Conservation (phyloP, 2,797 vertebrate genomes). For the Alosa sapidissima region DNA sequence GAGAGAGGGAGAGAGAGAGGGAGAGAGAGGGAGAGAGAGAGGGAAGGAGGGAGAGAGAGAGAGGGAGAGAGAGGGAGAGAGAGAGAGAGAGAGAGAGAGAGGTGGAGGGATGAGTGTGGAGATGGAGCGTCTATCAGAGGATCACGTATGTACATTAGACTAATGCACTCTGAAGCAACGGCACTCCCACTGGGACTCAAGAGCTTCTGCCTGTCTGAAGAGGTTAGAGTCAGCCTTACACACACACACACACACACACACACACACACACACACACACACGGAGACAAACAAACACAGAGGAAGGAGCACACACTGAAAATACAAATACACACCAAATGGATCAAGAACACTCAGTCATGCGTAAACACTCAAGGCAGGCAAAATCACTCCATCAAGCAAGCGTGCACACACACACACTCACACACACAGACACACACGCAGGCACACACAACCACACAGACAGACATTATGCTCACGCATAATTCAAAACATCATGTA, state of each 20-base stretch:
- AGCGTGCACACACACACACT: background rate
- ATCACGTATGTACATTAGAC: slow-evolving; percentile 44
- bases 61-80: background rate
- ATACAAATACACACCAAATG: slow-evolving; percentile 17
- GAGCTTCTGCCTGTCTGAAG: slow-evolving; percentile 21
- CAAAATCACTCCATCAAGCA: background rate
- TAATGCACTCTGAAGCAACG: slow-evolving; percentile 41
- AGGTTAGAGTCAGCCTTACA: background rate
- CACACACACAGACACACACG: background rate
- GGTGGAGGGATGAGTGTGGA: background rate
- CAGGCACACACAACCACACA: background rate
- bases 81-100: background rate
- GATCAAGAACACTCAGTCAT: background rate
- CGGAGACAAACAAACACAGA: slow-evolving; percentile 64
- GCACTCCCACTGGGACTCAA: slow-evolving; percentile 23
- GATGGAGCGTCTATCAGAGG: slow-evolving; percentile 31
- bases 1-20: no score
- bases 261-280: slow-evolving; percentile 38
- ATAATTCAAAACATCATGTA: background rate
- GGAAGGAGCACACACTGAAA: slow-evolving; percentile 65
- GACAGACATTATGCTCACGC: background rate
- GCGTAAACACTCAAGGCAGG: background rate
- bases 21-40: no score
- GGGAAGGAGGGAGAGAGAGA: no score
- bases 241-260: background rate